Evolutionary conservation across 2,797 vertebrate genomes (phyloP).

Genomic region (Tauraco hartlaubi): DNA sequence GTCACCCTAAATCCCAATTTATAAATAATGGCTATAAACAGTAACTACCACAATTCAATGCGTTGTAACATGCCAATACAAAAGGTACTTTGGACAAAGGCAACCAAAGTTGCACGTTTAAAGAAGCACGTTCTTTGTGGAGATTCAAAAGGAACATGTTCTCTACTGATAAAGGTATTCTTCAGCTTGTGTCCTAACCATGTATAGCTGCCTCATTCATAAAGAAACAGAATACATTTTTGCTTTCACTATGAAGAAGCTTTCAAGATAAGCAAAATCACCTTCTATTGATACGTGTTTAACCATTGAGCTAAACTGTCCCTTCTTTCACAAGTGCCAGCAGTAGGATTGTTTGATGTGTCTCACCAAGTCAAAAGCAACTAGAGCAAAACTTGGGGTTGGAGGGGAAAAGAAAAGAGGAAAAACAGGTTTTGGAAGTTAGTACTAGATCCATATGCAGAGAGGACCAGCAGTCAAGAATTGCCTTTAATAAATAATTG

Average conservation of each 20-base stretch:
- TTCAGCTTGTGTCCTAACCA: background rate
- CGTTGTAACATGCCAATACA: background rate
- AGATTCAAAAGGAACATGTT: background rate
- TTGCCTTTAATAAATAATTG: conserved; percentile 52
- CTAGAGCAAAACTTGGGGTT: background rate
- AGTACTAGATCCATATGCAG: background rate
- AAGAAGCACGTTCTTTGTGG: background rate
- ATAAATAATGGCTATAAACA: background rate
- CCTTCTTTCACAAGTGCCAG: background rate
- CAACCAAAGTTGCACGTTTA: too few relatives aligned
- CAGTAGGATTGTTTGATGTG: background rate
- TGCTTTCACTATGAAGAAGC: background rate
- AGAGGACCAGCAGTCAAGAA: conserved; percentile 19
- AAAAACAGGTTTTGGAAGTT: background rate
- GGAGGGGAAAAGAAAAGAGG: background rate
- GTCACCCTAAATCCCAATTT: background rate
- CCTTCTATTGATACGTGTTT: background rate
- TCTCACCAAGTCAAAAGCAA: background rate
- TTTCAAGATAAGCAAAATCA: background rate
- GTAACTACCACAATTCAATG: background rate
- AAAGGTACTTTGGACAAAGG: too few relatives aligned
- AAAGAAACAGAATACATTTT: background rate
- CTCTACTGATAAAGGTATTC: background rate
- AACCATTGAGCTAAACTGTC: background rate
- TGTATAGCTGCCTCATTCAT: background rate